phyloP scores from a whole-genome alignment of 2,113 vertebrate genomes.

The Chlorodrepanis virens region DNA sequence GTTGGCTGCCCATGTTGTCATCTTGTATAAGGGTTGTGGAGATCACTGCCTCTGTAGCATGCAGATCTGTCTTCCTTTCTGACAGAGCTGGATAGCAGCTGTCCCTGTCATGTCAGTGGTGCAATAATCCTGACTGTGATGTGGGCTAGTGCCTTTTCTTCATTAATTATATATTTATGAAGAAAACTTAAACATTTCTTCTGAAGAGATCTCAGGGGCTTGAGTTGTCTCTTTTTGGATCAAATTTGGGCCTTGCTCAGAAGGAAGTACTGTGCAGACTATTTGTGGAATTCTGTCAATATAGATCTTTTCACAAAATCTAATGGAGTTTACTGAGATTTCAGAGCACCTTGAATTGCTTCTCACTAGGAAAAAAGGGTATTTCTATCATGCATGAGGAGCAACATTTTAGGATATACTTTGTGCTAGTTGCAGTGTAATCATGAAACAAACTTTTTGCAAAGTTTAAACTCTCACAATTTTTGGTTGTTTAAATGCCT shows the following conservation, averaged over 20 bases:
- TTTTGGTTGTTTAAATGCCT: background rate
- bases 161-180: background rate
- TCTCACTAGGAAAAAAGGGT: background rate
- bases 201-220: background rate
- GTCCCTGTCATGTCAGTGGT: background rate
- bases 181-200: conserved; percentile 5
- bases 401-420: background rate
- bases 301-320: background rate
- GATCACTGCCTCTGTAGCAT: background rate
- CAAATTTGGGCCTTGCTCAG: background rate
- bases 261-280: background rate
- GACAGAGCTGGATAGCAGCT: background rate
- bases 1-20: background rate
- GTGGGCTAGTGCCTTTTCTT: conserved; percentile 42
- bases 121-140: background rate
- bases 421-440: background rate
- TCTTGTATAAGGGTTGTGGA: background rate
- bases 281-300: background rate
- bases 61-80: background rate
- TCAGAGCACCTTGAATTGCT: conserved; percentile 9
- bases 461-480: background rate
- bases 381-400: background rate
- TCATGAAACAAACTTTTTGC: background rate
- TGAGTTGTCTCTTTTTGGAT: background rate
- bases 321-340: background rate